phyloP scores from a whole-genome alignment of 2,888 invertebrate genomes.

The Cyclophora albipunctata region DNA sequence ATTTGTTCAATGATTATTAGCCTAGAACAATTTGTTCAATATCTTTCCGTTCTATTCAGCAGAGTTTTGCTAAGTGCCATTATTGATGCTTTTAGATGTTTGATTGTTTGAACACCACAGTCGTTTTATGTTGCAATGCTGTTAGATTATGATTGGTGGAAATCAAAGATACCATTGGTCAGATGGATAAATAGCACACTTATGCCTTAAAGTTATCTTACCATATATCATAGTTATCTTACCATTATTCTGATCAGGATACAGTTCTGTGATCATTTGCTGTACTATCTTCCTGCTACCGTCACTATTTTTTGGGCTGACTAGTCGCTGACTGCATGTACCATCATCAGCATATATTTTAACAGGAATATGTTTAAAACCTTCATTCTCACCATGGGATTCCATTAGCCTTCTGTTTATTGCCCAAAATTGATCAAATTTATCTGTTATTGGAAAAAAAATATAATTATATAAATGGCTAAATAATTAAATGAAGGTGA shows the following conservation, averaged over 20 bases:
- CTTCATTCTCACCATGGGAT: slow-evolving; percentile 82
- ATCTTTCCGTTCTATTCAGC: no score
- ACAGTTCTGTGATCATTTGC: slow-evolving; percentile 81
- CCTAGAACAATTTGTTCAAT: no score
- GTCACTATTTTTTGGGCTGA: slow-evolving; percentile 84
- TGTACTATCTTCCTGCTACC: slow-evolving; percentile 82
- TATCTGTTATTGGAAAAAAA: slow-evolving; percentile 77
- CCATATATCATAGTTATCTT: slow-evolving; percentile 5
- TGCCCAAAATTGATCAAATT: slow-evolving; percentile 99
- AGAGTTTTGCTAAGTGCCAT: no score
- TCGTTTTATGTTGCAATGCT: no score
- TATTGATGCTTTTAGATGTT: no score
- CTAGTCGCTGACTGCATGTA: slow-evolving; percentile 82
- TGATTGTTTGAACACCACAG: no score
- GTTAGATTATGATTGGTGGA: no score
- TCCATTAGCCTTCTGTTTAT: slow-evolving; percentile 98
- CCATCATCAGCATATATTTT: slow-evolving; percentile 86
- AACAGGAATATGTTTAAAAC: slow-evolving; percentile 92
- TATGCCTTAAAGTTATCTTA: no score
- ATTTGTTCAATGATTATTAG: no score
- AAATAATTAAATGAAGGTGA: no score
- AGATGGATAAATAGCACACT: no score
- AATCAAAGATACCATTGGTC: no score
- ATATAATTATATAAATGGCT: background rate
- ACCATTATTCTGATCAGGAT: slow-evolving; percentile 74